Conservation (phyloP, 2,113 vertebrate genomes). For the Opisthocomus hoazin region DNA sequence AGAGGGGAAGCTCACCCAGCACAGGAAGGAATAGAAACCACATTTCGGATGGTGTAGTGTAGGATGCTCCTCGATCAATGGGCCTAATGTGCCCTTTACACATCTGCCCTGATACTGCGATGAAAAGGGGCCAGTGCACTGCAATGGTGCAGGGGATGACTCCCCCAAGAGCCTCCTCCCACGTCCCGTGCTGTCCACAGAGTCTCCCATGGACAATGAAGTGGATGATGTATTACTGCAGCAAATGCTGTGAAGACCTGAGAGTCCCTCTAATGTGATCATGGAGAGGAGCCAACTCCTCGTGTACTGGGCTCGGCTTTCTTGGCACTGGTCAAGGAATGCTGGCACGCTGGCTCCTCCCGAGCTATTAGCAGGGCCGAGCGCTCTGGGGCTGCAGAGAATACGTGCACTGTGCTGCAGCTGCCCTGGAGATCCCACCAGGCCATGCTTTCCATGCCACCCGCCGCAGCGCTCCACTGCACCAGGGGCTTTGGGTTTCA, state of each 20-base stretch:
- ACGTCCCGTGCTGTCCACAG: accelerated
- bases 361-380: background rate
- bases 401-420: background rate
- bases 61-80: background rate
- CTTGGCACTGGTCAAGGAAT: background rate
- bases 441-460: background rate
- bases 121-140: background rate
- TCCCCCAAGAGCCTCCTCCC: background rate
- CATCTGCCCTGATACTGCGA: accelerated
- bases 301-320: background rate
- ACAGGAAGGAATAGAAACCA: background rate
- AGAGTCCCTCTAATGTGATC: background rate
- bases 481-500: background rate
- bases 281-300: background rate
- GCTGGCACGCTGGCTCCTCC: background rate
- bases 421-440: background rate
- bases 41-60: background rate
- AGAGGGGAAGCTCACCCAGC: background rate
- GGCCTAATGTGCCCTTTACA: background rate
- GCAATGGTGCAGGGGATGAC: accelerated
- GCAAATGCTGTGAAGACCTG: background rate
- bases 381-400: background rate
- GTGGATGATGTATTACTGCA: background rate
- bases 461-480: background rate
- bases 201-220: background rate